Base-by-base conservation (phyloP, 2,113 vertebrate genomes). In the Uria lomvia region DNA sequence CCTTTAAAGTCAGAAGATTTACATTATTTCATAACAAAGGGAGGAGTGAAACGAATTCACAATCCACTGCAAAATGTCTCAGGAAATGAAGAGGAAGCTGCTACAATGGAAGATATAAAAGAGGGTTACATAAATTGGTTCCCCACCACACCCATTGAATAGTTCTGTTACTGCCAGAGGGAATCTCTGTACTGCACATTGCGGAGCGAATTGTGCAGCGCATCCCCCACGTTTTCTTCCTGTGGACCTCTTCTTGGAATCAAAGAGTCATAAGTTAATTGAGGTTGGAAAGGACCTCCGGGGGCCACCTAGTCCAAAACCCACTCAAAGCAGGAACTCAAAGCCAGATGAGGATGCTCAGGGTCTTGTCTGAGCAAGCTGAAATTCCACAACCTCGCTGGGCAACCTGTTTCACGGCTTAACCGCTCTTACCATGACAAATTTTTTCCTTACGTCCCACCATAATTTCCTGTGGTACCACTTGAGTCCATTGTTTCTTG, bases 51-150 rank as follows among this genome's bases (percentile, higher is more conserved):
- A 87, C 8, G 1, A 94, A 93, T 94, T 86, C 75, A 77, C 91
- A 95, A 86, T 88, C 79, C 76, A 91, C 53, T 68, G 86, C 86
- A 94, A 92, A 75, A 93, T 11, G 43, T 88, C 85, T 94, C 91
- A 81, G 90, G 96, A 96, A 95, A 95, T 71, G 65, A 81, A 36
- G 68, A 80, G 90, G 95, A 96, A 97, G 88, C 40, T 65, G 60
- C 86, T 71, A 96, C 92, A 97, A 94, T 92, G 73, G 86, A 89
- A 94, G 86, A 92, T 89, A 94, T 96, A 97, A 94, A 94, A 92
- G 86, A 84, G 70, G 22, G 30, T 96, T 96, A 96, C 88, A 94
- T 49, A 94, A 95, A 81, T 29, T 56, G 52, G 72, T 55, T 92
- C 53, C 40, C 45, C 77, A 94, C 92, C 93, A 93, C 93, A 87